These are phyloP conservation scores for Microchirus variegatus DNA, from an alignment of 2,797 vertebrate species.

Conservation along the genomic window DNA sequence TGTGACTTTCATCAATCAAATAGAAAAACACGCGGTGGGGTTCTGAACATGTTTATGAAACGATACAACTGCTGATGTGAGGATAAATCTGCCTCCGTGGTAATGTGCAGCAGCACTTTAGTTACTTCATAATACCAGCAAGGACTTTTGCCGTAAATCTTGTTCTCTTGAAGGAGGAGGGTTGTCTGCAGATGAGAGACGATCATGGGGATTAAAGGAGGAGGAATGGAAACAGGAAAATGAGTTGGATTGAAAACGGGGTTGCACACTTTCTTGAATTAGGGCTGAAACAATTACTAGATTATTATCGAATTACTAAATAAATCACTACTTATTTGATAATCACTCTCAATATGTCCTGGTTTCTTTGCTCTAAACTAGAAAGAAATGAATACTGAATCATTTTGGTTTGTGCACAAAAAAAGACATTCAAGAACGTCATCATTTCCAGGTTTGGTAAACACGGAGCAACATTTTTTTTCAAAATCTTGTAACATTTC, in stretches of 20 bases:
- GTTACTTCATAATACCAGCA: slow-evolving; percentile 22
- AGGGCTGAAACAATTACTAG: no score
- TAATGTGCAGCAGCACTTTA: slow-evolving; percentile 19
- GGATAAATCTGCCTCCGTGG: slow-evolving; percentile 14
- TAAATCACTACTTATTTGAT: no score
- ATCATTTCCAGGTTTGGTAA: no score
- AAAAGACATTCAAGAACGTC: no score
- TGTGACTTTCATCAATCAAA: slow-evolving; percentile 19
- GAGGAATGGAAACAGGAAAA: slow-evolving; percentile 6
- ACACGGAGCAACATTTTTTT: no score
- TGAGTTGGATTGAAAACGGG: slow-evolving; percentile 6
- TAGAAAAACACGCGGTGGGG: neutral
- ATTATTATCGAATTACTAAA: no score
- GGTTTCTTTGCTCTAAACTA: no score
- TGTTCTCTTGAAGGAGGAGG: slow-evolving; percentile 20
- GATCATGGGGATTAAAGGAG: slow-evolving; percentile 5
- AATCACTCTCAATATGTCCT: no score
- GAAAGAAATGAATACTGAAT: no score
- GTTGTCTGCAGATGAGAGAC: slow-evolving; percentile 17
- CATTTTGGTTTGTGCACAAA: no score
- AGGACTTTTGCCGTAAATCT: slow-evolving; percentile 23
- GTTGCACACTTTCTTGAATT: neutral
- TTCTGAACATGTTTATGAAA: slow-evolving; percentile 27
- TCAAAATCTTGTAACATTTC: no score
- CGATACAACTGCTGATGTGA: slow-evolving; percentile 23